phyloP scores from a whole-genome alignment of 1,140 invertebrate genomes.

The Leptopilina clavipes region DNA sequence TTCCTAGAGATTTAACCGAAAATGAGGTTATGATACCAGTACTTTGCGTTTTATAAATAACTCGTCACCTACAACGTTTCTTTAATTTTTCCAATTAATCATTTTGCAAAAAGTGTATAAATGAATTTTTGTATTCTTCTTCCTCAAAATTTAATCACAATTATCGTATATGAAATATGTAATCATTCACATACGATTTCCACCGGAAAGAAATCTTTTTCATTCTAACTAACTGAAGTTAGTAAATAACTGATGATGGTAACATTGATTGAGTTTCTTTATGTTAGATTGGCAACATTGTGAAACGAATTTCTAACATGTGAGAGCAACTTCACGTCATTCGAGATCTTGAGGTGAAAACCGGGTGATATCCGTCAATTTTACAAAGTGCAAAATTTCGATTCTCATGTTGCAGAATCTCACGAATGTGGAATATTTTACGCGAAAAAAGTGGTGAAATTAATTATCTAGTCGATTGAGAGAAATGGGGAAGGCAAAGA shows the following conservation, averaged over 20 bases:
- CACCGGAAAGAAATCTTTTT: too few relatives aligned
- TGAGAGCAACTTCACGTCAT: not conserved
- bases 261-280: not conserved
- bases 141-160: not conserved
- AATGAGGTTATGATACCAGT: not conserved
- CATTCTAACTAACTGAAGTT: not conserved
- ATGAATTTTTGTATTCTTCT: not conserved
- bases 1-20: not conserved
- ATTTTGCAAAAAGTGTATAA: not conserved
- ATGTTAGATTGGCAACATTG: not conserved
- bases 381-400: constrained; percentile 48
- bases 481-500: constrained; percentile 82
- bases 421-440: constrained; percentile 44
- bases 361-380: constrained; percentile 52
- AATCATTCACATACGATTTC: too few relatives aligned
- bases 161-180: too few relatives aligned
- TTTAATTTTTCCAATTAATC: not conserved
- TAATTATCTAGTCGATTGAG: not conserved
- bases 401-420: constrained; percentile 60
- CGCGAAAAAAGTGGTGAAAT: constrained; percentile 49
- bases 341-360: constrained; percentile 31
- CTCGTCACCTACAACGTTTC: too few relatives aligned
- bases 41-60: too few relatives aligned
- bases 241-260: too few relatives aligned
- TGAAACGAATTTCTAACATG: not conserved